Base-by-base conservation (phyloP, 2,888 invertebrate genomes). In the Trichogramma evanescens region DNA sequence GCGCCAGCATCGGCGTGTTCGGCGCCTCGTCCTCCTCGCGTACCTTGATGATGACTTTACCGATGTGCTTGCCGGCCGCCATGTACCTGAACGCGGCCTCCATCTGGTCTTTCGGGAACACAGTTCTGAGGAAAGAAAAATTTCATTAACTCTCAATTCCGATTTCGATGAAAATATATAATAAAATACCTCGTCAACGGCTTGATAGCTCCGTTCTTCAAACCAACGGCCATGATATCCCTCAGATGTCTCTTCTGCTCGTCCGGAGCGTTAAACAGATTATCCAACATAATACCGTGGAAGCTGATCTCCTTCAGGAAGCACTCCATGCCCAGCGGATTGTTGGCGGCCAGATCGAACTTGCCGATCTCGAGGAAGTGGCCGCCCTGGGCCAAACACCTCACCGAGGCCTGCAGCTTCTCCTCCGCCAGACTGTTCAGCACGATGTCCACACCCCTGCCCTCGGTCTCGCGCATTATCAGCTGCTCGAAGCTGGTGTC, bases 341-440 rank as follows among this genome's bases (percentile, higher is more conserved):
- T 86, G 72, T 93, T 88, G 60, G 81, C 82, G 0, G 86, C 83
- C 4, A 93, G 79, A 77, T 94, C 93, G 71, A 86, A 89, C 78
- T 93, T 93, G 51, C 93, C 93, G 64, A 94, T 93, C 79, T 93
- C 93, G 55, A 93, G 75, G 77, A 93, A 93, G 61, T 86, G 81
- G 7, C 93, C 87, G 0, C 81, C 79, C 1, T 67, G 67, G 0
- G 81, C 84, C 5, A 88, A 73, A 66, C 87, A 88, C 4, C 86
- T 79, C 0, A 86, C 75, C 0, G 87, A 86, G 0, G 87, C 90
- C 71, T 85, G 83, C 0, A 96, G 82, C 77, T 96, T 96, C 53
- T 97, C 95, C 71, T 93, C 95, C 0, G 95, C 86, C 49, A 98
- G 94, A 80, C n/a, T 97, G 61, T 98, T 98, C 7, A 98, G 81